Evolutionary conservation across 2,888 invertebrate species (phyloP), one percentile per base, ranked within the genome.

Genomic region (Dorcus parallelipipedus): DNA sequence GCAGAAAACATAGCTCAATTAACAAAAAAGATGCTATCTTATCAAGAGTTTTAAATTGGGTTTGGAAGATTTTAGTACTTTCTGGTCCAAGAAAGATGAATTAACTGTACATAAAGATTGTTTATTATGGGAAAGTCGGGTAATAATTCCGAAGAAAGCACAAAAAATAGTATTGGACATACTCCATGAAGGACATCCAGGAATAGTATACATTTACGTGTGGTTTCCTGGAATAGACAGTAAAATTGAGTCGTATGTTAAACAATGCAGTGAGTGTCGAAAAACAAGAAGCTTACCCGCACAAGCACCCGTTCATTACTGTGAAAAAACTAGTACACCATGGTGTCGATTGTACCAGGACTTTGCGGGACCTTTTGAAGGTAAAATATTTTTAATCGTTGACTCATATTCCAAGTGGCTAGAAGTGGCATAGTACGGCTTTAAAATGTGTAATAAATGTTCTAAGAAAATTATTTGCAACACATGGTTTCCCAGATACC

Each of bases 401-500:
- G 26, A 26, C 26, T 26, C 5, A 26, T 26, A 26, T 26, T 66
- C 65, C 14, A 66, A 66, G 56, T 65, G 64, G 64, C 45, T 65
- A 17, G 65, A 68, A 26, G 63, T 65, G 10, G 64, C 61, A 26
- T 26, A 4, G 2, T 20, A 67, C 63, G 7, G 58, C 42, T 47
- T 64, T 62, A 0, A 20, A 9, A 26, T 55, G 63, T 45, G 59
- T 49, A 23, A 62, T 64, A 47, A 33, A 9, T 23, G 59, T 60
- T 48, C 40, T 61, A 8, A 60, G 58, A 58, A 59, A 64, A 59
- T 61, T 56, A 41, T 67, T 58, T 64, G 56, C 58, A 20, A 53
- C 63, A 9, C 59, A 66, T 63, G 67, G 64, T 3, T 49, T 66
- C 45, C 64, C 64, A 17, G 56, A 48, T 23, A 65, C 61, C 53